Conservation (phyloP, 2,797 vertebrate genomes). For the Sebastes steindachneri region DNA sequence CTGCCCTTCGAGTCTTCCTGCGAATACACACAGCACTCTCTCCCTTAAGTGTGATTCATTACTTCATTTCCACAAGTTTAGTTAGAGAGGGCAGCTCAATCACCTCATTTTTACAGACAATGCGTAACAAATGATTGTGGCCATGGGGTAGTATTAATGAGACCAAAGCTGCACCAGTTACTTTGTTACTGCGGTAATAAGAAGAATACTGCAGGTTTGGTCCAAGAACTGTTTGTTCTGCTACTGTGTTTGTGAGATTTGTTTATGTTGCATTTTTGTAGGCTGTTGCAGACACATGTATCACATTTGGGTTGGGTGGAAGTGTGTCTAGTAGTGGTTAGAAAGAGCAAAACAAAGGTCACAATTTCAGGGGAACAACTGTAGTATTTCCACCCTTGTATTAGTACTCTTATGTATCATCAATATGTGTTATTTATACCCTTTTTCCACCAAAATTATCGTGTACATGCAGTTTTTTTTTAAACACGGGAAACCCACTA, state of each 20-base stretch:
- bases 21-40: conserved; percentile 13
- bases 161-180: conserved; percentile 1
- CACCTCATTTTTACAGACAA: conserved; percentile 9
- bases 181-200: conserved; percentile 10
- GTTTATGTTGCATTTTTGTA: neutral
- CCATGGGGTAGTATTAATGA: neutral
- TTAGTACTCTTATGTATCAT: neutral
- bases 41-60: conserved; percentile 37
- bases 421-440: neutral
- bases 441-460: no score
- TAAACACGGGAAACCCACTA: no score
- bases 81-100: neutral
- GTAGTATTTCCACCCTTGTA: neutral
- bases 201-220: neutral
- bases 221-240: conserved; percentile 2
- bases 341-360: neutral
- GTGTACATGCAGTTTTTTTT: no score
- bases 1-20: neutral
- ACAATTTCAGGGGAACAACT: neutral
- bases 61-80: conserved; percentile 20
- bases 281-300: neutral
- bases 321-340: neutral
- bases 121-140: neutral
- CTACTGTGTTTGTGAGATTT: neutral
- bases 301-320: neutral